These are phyloP conservation scores for Melikaiella ostensackeni DNA, from an alignment of 2,888 invertebrate genomes.

Conservation along the genomic window DNA sequence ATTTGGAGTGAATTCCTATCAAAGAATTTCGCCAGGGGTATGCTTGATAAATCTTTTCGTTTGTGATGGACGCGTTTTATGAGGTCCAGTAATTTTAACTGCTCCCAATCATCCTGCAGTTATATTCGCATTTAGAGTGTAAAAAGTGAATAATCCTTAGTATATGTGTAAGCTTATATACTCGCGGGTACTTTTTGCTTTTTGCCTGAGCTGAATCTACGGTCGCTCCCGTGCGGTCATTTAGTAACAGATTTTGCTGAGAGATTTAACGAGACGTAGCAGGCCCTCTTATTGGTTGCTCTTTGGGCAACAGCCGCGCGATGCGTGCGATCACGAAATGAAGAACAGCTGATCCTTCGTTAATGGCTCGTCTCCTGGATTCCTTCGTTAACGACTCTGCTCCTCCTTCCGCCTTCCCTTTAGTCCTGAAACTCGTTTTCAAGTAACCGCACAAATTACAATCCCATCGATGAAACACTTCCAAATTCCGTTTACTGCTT, in stretches of 20 bases:
- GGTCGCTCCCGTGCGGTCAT: conserved; percentile 32
- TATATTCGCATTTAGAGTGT: conserved; percentile 27
- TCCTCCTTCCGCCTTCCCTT: conserved; percentile 25
- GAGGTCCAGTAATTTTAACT: neutral
- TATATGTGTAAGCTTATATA: conserved; percentile 12
- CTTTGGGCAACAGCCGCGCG: conserved; percentile 29
- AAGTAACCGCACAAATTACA: conserved; percentile 34
- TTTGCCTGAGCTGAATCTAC: conserved; percentile 18
- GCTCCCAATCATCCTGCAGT: conserved; percentile 12
- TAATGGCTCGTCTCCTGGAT: conserved; percentile 37
- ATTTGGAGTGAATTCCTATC: too few relatives aligned
- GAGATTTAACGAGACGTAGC: conserved; percentile 34
- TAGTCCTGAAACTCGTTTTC: conserved; percentile 15
- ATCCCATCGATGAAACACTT: conserved; percentile 16
- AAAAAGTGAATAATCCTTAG: conserved; percentile 23
- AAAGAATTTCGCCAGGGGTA: too few relatives aligned
- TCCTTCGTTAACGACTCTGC: conserved; percentile 38
- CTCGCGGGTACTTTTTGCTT: neutral
- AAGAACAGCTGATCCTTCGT: conserved; percentile 40
- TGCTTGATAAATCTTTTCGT: conserved; percentile 11
- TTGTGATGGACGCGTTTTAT: conserved; percentile 2
- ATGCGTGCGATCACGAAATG: conserved; percentile 32
- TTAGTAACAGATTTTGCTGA: conserved; percentile 33
- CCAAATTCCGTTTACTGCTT: neutral
- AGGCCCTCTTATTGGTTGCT: conserved; percentile 21